A percentile compares a stretch with the other conserved stretches of the same genome.
Conservation (phyloP, 2,888 invertebrate genomes). For the Nephrotoma flavescens region DNA sequence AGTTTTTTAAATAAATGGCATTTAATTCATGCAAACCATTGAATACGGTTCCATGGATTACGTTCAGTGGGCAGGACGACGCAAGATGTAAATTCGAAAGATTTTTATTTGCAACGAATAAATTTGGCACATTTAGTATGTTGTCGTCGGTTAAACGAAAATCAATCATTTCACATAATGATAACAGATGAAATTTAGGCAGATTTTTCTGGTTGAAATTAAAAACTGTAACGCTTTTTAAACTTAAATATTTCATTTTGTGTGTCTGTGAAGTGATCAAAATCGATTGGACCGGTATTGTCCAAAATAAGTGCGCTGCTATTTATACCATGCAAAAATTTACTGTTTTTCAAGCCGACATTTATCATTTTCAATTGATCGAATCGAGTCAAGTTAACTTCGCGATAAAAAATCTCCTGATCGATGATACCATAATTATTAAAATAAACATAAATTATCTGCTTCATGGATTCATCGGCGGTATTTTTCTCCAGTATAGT, state of each 20-base stretch:
- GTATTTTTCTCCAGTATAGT: no score
- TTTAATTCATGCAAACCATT: background rate
- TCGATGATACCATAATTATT: background rate
- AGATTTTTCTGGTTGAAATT: no score
- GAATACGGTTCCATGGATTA: background rate
- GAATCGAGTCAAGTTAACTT: background rate
- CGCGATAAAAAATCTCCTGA: background rate
- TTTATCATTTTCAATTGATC: background rate
- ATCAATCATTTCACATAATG: no score
- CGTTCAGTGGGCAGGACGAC: background rate
- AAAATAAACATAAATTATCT: background rate
- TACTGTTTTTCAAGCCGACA: background rate
- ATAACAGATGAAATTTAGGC: no score
- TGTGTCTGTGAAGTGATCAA: no score
- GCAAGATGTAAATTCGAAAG: background rate
- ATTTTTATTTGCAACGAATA: background rate
- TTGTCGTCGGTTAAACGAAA: background rate
- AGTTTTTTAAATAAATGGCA: background rate
- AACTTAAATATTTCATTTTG: no score
- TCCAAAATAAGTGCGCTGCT: background rate
- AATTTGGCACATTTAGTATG: background rate
- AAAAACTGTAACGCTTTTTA: no score
- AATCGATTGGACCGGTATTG: background rate
- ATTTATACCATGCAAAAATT: background rate
- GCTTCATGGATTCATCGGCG: no score